phyloP scores from a whole-genome alignment of 2,113 vertebrate species.

The Sminthopsis crassicaudata region DNA sequence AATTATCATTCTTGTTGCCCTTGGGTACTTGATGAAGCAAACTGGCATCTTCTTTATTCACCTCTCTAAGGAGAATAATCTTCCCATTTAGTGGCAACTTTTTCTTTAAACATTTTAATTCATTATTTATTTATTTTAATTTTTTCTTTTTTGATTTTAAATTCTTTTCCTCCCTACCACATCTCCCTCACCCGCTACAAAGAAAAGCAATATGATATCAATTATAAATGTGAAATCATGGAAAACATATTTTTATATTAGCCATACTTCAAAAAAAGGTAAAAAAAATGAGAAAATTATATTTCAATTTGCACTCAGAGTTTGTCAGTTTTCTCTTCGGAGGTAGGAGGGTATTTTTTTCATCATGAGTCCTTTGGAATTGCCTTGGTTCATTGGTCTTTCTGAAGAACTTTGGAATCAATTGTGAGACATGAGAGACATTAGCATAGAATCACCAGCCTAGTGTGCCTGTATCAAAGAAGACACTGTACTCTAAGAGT shows the following conservation, averaged over 20 bases:
- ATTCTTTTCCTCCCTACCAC: background rate
- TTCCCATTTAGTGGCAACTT: background rate
- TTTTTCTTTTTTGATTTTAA: background rate
- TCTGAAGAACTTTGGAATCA: no score
- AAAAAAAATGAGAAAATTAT: background rate
- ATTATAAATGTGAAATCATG: background rate
- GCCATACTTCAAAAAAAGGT: background rate
- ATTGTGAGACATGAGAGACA: no score
- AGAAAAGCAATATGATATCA: background rate
- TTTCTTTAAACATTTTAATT: background rate
- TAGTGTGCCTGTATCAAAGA: no score
- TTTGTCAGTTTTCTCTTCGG: background rate
- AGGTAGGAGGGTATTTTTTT: background rate
- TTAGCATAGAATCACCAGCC: no score
- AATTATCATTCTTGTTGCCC: background rate
- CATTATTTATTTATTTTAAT: background rate
- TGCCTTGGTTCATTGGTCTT: background rate
- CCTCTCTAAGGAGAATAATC: background rate
- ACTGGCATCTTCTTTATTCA: background rate
- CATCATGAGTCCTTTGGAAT: background rate
- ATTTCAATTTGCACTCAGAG: background rate
- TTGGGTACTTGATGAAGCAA: background rate
- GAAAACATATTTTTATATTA: background rate
- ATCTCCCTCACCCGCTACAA: background rate
- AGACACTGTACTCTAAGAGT: background rate